phyloP scores from a whole-genome alignment of 2,113 vertebrate genomes.

The Istiophorus platypterus region DNA sequence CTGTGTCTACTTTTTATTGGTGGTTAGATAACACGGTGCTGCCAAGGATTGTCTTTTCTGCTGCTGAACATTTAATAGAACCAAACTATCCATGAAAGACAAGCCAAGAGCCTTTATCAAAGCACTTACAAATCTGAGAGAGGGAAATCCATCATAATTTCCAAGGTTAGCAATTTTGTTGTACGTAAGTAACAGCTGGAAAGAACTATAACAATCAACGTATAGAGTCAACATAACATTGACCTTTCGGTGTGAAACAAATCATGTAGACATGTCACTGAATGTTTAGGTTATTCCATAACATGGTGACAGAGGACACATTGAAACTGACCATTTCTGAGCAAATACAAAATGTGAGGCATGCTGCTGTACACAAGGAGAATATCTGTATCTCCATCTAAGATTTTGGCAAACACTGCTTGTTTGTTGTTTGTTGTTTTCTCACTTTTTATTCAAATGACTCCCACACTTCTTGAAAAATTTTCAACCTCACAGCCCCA shows the following conservation, averaged over 20 bases:
- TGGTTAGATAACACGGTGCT: constrained; percentile 61
- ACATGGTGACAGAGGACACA: constrained; percentile 30
- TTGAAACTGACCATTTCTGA: constrained; percentile 40
- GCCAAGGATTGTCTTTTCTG: constrained; percentile 68
- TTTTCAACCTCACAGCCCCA: constrained; percentile 19
- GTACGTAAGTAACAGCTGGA: constrained; percentile 34
- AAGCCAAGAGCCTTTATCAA: constrained; percentile 58
- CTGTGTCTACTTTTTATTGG: constrained; percentile 74
- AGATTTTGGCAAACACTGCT: constrained; percentile 16
- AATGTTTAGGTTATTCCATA: constrained; percentile 27
- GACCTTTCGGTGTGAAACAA: constrained; percentile 16
- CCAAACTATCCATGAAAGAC: constrained; percentile 72
- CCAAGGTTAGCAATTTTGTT: constrained; percentile 41
- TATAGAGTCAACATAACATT: constrained; percentile 10
- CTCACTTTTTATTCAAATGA: constrained; percentile 51
- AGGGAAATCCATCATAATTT: constrained; percentile 50
- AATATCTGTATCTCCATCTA: constrained; percentile 31
- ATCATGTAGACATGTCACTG: constrained; percentile 38
- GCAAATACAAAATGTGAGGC: constrained; percentile 26
- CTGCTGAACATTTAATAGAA: constrained; percentile 72
- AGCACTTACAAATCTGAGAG: constrained; percentile 50
- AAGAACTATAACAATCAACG: constrained; percentile 29
- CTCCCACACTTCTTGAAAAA: constrained; percentile 24
- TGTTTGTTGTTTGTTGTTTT: constrained; percentile 26
- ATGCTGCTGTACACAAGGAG: constrained; percentile 23